phyloP scores from a whole-genome alignment of 2,888 invertebrate species.

The Cosmorhoe ocellata region DNA sequence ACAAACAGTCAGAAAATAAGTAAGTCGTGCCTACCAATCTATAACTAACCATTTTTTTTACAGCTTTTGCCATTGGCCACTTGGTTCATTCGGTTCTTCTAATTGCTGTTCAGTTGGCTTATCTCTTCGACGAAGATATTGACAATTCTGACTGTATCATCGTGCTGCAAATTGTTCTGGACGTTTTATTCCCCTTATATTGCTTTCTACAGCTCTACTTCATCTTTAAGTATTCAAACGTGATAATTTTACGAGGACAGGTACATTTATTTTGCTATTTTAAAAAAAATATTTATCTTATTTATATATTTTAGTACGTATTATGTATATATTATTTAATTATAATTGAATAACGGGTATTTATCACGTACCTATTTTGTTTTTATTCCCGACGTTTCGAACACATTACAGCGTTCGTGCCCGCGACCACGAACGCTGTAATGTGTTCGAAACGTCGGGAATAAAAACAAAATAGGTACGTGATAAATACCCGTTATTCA shows the following conservation, averaged over 20 bases:
- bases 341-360: too few species aligned
- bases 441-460: too few species aligned
- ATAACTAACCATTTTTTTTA: conserved; percentile 17
- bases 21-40: too few species aligned
- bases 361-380: too few species aligned
- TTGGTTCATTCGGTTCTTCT: conserved; percentile 88
- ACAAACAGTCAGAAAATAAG: too few species aligned
- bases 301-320: too few species aligned
- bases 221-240: conserved; percentile 92
- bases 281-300: neutral
- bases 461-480: too few species aligned
- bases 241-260: conserved; percentile 77
- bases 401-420: too few species aligned
- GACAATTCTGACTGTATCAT: conserved; percentile 84
- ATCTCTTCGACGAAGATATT: conserved; percentile 77
- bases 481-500: too few species aligned
- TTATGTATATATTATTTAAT: too few species aligned
- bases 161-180: conserved; percentile 82
- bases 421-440: too few species aligned
- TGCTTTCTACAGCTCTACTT: conserved; percentile 90
- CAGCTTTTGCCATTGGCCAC: conserved; percentile 90
- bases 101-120: conserved; percentile 86
- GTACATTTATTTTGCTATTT: conserved; percentile 38
- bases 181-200: conserved; percentile 87
- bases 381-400: too few species aligned